Evolutionary conservation across 2,888 invertebrate genomes (phyloP).

Genomic region (Meliscaeva auricollis): DNA sequence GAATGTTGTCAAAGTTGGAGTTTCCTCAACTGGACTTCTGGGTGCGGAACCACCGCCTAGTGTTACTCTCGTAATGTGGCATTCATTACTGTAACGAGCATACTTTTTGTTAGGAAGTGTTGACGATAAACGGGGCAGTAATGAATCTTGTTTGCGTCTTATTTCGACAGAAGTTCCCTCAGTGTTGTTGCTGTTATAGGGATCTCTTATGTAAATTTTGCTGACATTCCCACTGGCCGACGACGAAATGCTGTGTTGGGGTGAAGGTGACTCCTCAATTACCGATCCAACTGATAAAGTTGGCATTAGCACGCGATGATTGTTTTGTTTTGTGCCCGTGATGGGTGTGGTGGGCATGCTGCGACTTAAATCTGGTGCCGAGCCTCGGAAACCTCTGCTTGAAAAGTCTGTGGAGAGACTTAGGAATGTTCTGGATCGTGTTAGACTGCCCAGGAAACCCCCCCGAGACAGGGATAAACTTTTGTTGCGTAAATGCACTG

Average conservation of each 20-base stretch:
- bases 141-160: conserved; percentile 64
- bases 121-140: conserved; percentile 69
- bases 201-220: conserved; percentile 67
- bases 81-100: conserved; percentile 28
- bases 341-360: conserved; percentile 83
- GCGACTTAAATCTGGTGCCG: conserved; percentile 83
- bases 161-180: conserved; percentile 65
- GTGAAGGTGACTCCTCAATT: conserved; percentile 78
- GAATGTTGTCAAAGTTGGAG: conserved; percentile 59
- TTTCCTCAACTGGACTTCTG: conserved; percentile 49
- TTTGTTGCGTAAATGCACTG: conserved; percentile 80
- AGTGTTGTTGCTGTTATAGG: conserved; percentile 36
- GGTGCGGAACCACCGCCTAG: conserved; percentile 38
- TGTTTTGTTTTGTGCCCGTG: conserved; percentile 77
- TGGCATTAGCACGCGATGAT: conserved; percentile 76
- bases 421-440: conserved; percentile 86
- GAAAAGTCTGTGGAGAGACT: conserved; percentile 82
- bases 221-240: conserved; percentile 63
- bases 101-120: conserved; percentile 66
- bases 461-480: conserved; percentile 80
- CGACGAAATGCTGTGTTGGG: conserved; percentile 68
- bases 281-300: conserved; percentile 79
- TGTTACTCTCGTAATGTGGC: conserved; percentile 53
- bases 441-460: conserved; percentile 85
- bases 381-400: conserved; percentile 81